Conservation (phyloP, 2,113 vertebrate genomes). For the Muntiacus reevesi region DNA sequence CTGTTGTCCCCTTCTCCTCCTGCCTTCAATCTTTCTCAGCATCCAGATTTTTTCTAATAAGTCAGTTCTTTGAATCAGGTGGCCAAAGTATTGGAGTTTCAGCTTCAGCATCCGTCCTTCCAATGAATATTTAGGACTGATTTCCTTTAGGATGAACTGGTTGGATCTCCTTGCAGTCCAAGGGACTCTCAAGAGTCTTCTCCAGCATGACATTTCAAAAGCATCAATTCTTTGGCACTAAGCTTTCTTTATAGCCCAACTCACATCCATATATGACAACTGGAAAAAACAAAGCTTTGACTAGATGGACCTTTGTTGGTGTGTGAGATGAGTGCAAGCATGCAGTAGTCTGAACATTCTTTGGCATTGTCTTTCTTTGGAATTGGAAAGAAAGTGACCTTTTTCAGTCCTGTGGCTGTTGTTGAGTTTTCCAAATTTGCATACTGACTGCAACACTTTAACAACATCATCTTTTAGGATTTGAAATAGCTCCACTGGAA, state of each 20-base stretch:
- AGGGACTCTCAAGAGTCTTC: neutral
- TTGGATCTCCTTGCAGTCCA: neutral
- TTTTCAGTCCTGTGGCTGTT: neutral
- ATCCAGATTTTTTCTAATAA: neutral
- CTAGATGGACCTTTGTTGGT: neutral
- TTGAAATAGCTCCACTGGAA: neutral
- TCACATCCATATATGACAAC: neutral
- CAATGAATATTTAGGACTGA: neutral
- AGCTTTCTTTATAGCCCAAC: neutral
- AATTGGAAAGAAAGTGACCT: neutral
- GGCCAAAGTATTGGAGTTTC: neutral
- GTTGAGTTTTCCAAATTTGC: neutral
- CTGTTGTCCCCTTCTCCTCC: neutral
- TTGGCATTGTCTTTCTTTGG: neutral
- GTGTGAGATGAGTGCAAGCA: neutral
- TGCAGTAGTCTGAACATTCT: neutral
- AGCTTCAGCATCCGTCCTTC: neutral
- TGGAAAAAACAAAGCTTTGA: neutral
- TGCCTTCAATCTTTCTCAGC: neutral
- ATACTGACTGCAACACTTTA: neutral
- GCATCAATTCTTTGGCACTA: accelerated
- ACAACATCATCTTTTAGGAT: neutral
- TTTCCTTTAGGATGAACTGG: neutral
- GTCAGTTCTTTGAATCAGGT: neutral
- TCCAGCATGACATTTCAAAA: neutral